Evolutionary conservation across 2,888 invertebrate species (phyloP).

Genomic region (Euzetes globulus): DNA sequence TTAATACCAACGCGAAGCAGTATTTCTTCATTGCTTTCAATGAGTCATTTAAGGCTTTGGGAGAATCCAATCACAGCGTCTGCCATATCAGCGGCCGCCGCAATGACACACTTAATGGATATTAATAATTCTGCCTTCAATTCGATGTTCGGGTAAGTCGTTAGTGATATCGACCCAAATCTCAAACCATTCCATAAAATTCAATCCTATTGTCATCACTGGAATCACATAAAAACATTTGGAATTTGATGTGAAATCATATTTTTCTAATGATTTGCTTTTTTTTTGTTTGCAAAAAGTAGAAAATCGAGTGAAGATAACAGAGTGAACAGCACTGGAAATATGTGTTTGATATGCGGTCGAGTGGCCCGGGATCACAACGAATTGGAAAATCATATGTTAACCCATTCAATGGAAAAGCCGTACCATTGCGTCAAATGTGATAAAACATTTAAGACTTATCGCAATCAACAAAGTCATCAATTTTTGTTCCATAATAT

Average conservation of each 20-base stretch:
- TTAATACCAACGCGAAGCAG: constrained; percentile 21
- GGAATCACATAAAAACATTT: not conserved
- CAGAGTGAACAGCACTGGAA: not conserved
- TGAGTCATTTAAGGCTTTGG: constrained; percentile 19
- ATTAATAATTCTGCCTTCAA: constrained; percentile 12
- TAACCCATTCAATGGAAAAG: constrained; percentile 39
- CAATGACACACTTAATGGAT: constrained; percentile 16
- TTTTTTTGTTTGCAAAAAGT: not conserved
- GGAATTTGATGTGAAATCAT: not conserved
- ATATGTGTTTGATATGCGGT: constrained; percentile 31
- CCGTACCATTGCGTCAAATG: constrained; percentile 39
- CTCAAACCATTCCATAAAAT: not conserved
- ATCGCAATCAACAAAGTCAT: constrained; percentile 38
- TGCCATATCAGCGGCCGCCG: constrained; percentile 20
- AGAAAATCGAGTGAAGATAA: constrained; percentile 16
- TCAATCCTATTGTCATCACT: not conserved
- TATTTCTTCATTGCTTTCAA: constrained; percentile 19
- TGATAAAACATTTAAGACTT: constrained; percentile 37
- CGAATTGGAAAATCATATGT: constrained; percentile 39
- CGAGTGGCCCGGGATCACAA: constrained; percentile 23
- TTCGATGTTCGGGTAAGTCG: constrained; percentile 9
- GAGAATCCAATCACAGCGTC: constrained; percentile 18
- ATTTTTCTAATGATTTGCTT: not conserved
- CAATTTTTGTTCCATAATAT: constrained; percentile 39
- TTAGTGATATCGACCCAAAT: not conserved